phyloP scores from a whole-genome alignment of 2,113 vertebrate genomes.

The Orthonyx spaldingii region DNA sequence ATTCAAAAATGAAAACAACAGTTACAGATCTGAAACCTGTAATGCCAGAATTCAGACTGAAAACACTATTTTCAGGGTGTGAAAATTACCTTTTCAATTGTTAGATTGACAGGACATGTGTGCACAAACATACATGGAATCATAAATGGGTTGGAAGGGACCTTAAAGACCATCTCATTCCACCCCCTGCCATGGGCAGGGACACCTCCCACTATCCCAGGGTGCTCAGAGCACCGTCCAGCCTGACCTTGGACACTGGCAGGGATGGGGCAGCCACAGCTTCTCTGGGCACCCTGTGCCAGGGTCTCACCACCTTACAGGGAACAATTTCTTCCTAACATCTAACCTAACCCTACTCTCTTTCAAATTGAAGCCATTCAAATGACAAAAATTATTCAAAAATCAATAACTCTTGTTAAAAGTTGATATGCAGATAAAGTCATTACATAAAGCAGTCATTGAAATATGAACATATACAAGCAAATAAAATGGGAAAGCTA shows the following conservation, averaged over 20 bases:
- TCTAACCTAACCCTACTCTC: not conserved
- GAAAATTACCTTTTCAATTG: not conserved
- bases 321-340: not conserved
- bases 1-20: not conserved
- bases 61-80: not conserved
- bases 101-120: not conserved
- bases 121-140: not conserved
- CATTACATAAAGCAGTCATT: not conserved
- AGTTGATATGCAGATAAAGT: not conserved
- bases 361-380: not conserved
- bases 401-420: not conserved
- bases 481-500: not conserved
- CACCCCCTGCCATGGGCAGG: not conserved
- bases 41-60: not conserved
- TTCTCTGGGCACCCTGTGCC: not conserved
- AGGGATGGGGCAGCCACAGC: not conserved
- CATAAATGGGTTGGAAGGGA: not conserved
- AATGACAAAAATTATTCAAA: not conserved
- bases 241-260: accelerated
- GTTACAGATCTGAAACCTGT: not conserved
- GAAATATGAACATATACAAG: not conserved
- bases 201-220: not conserved
- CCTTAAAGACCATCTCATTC: not conserved
- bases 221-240: accelerated
- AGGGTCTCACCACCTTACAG: not conserved